Evolutionary conservation across 1,140 invertebrate genomes (phyloP).

Genomic region (Mya arenaria): DNA sequence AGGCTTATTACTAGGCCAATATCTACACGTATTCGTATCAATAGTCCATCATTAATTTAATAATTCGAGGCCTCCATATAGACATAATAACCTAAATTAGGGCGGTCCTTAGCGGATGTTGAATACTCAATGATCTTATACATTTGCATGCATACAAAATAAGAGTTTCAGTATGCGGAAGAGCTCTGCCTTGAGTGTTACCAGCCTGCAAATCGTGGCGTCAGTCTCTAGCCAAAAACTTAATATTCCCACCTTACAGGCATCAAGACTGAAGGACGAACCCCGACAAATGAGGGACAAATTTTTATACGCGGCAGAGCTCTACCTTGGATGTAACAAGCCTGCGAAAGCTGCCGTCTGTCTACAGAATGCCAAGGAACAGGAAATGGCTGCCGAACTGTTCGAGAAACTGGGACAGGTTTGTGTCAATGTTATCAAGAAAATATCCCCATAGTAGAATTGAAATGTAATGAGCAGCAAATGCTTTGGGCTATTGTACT

Average conservation of each 20-base stretch:
- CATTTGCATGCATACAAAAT: slow-evolving; percentile 3
- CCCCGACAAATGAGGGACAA: slow-evolving; percentile 65
- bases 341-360: slow-evolving; percentile 66
- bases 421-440: slow-evolving; percentile 28
- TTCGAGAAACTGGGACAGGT: slow-evolving; percentile 74
- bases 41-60: too few relatives aligned
- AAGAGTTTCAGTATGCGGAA: slow-evolving; percentile 40
- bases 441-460: slow-evolving; percentile 48
- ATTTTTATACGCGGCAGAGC: slow-evolving; percentile 65
- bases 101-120: too few relatives aligned
- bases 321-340: slow-evolving; percentile 68
- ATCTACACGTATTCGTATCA: too few relatives aligned
- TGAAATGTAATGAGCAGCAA: neutral
- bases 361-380: slow-evolving; percentile 71
- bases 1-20: too few relatives aligned
- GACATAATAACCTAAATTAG: too few relatives aligned
- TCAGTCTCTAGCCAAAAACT: slow-evolving; percentile 50
- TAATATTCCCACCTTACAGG: too few relatives aligned
- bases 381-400: slow-evolving; percentile 62
- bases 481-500: neutral
- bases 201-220: slow-evolving; percentile 9
- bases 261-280: slow-evolving; percentile 59
- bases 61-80: too few relatives aligned
- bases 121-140: too few relatives aligned
- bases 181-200: slow-evolving; percentile 45